These are phyloP conservation scores for Dendrolimus kikuchii DNA, from an alignment of 1,140 invertebrate species.

Conservation along the genomic window DNA sequence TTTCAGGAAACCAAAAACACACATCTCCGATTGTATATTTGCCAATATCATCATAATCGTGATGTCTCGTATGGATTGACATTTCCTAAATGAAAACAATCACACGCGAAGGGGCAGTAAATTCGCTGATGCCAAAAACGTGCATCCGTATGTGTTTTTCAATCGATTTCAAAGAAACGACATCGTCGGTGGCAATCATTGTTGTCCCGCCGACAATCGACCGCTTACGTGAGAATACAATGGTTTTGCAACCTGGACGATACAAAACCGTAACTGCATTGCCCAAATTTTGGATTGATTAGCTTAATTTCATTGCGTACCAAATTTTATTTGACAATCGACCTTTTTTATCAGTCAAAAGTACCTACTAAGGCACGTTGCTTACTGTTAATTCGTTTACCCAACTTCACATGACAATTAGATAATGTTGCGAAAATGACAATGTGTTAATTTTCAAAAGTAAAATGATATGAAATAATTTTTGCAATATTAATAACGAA, in stretches of 20 bases:
- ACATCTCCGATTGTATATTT: too few species aligned
- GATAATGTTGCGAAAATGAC: too few species aligned
- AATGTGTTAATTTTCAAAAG: too few species aligned
- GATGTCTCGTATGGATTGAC: slow-evolving; percentile 20
- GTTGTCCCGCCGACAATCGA: slow-evolving; percentile 48
- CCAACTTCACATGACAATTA: too few species aligned
- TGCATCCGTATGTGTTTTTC: slow-evolving; percentile 68
- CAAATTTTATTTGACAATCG: background rate
- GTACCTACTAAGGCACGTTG: too few species aligned
- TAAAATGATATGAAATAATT: too few species aligned
- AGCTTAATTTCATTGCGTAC: slow-evolving; percentile 8
- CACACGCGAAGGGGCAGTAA: slow-evolving; percentile 41
- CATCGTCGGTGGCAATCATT: slow-evolving; percentile 67
- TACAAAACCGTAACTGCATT: slow-evolving; percentile 33
- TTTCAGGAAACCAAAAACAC: too few species aligned
- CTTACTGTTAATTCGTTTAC: too few species aligned
- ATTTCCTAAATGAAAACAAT: slow-evolving; percentile 48
- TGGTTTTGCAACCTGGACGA: slow-evolving; percentile 53
- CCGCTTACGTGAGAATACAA: slow-evolving; percentile 68
- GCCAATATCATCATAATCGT: background rate
- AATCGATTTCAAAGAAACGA: slow-evolving; percentile 64
- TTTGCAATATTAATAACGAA: too few species aligned
- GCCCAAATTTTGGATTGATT: slow-evolving; percentile 31
- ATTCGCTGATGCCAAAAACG: slow-evolving; percentile 69
- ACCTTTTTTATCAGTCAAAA: too few species aligned